Conservation (phyloP, 2,113 vertebrate species). For the Perca schrenkii region DNA sequence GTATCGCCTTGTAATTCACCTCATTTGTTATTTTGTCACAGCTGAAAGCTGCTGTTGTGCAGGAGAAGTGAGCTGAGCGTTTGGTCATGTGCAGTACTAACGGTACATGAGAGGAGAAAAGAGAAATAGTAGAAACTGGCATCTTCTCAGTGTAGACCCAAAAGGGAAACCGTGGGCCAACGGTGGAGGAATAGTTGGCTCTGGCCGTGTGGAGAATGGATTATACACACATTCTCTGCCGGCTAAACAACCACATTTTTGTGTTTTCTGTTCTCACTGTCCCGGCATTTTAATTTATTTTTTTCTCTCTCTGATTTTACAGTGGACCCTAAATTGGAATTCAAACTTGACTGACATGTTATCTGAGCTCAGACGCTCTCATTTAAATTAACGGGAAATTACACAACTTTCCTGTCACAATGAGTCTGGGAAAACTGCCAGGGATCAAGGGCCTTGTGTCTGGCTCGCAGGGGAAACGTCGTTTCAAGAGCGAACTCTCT, state of each 20-base stretch:
- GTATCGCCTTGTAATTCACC: slow-evolving; percentile 46
- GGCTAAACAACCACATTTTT: slow-evolving; percentile 51
- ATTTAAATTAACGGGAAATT: slow-evolving; percentile 45
- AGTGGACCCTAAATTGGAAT: slow-evolving; percentile 48
- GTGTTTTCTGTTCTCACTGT: slow-evolving; percentile 43
- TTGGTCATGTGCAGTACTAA: neutral
- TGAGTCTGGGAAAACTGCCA: slow-evolving; percentile 93
- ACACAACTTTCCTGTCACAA: slow-evolving; percentile 59
- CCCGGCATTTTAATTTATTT: neutral
- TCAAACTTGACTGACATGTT: slow-evolving; percentile 47
- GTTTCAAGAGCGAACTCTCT: slow-evolving; percentile 88
- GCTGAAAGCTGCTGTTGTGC: slow-evolving; percentile 49
- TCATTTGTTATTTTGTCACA: slow-evolving; percentile 49
- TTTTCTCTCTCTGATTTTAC: slow-evolving; percentile 50
- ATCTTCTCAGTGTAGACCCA: slow-evolving; percentile 20
- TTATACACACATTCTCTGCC: slow-evolving; percentile 66
- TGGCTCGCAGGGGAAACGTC: slow-evolving; percentile 89
- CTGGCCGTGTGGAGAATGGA: slow-evolving; percentile 56
- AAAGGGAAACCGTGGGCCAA: neutral
- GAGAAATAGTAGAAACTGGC: neutral
- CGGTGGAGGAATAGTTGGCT: slow-evolving; percentile 43
- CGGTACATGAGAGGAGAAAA: neutral
- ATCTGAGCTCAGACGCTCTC: neutral
- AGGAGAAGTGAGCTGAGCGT: slow-evolving; percentile 17
- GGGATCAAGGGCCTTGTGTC: slow-evolving; percentile 90